phyloP scores from a whole-genome alignment of 2,888 invertebrate species.

The Epistrophe grossulariae region DNA sequence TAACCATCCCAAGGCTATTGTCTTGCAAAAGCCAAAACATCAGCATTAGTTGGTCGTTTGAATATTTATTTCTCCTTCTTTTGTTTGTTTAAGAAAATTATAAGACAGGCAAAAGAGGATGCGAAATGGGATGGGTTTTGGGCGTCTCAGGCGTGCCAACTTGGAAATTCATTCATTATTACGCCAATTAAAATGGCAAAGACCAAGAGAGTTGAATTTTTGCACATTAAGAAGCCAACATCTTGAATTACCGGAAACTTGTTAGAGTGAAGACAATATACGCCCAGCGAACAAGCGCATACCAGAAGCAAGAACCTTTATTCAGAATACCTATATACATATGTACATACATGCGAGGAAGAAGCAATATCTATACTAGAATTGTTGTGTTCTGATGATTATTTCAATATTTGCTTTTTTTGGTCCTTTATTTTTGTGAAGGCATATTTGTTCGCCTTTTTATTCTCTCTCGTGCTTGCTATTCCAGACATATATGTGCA shows the following conservation, averaged over 20 bases:
- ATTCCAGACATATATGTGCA: background rate
- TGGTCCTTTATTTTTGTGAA: background rate
- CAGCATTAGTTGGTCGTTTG: background rate
- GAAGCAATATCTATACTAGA: background rate
- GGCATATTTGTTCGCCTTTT: background rate
- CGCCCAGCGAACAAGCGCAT: background rate
- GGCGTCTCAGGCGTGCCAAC: slow-evolving; percentile 2
- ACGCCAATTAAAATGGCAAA: slow-evolving; percentile 60
- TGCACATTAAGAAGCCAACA: slow-evolving; percentile 45
- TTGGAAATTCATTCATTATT: slow-evolving; percentile 20
- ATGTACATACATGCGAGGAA: background rate
- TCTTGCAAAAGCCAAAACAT: background rate
- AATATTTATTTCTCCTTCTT: slow-evolving; percentile 2
- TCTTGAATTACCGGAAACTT: slow-evolving; percentile 59
- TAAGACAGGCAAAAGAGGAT: background rate
- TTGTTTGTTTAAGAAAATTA: background rate
- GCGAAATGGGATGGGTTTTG: background rate
- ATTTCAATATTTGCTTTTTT: slow-evolving; percentile 51
- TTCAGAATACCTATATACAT: slow-evolving; percentile 4
- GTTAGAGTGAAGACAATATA: slow-evolving; percentile 51
- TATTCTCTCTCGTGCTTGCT: background rate
- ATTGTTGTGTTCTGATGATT: background rate
- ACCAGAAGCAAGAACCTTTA: slow-evolving; percentile 14
- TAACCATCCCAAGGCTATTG: background rate
- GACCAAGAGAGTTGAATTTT: slow-evolving; percentile 19